Evolutionary conservation across 2,888 invertebrate species (phyloP).

Genomic region (Thumatha senex): DNA sequence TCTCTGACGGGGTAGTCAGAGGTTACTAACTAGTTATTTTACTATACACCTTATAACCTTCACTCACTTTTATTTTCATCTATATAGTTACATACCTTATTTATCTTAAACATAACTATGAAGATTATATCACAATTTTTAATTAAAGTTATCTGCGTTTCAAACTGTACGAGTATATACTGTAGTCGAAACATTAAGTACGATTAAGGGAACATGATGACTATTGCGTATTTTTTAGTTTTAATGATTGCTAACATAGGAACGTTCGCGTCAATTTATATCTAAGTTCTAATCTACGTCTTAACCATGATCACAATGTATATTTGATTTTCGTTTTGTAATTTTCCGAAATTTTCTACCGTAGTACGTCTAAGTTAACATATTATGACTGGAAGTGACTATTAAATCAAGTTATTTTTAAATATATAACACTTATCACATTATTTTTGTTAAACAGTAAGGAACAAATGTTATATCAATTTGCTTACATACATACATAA

Average conservation of each 20-base stretch:
- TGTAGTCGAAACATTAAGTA: constrained; percentile 70
- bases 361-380: constrained; percentile 75
- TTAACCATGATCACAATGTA: constrained; percentile 70
- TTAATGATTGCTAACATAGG: constrained; percentile 70
- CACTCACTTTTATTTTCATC: constrained; percentile 17
- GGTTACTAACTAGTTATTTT: constrained; percentile 15
- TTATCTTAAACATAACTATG: constrained; percentile 47
- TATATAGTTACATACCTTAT: constrained; percentile 52
- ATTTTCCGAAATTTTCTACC: constrained; percentile 56
- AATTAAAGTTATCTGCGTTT: constrained; percentile 58
- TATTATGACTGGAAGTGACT: constrained; percentile 84
- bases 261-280: constrained; percentile 65
- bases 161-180: constrained; percentile 44
- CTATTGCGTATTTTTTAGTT: constrained; percentile 57
- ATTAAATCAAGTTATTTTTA: constrained; percentile 71
- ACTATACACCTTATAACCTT: constrained; percentile 24
- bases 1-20: no score
- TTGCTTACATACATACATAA: constrained; percentile 45
- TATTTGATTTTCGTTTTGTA: constrained; percentile 56
- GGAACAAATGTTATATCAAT: constrained; percentile 65
- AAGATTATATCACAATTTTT: constrained; percentile 76
- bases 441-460: constrained; percentile 64
- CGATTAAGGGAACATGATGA: constrained; percentile 63
- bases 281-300: constrained; percentile 58
- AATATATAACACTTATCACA: constrained; percentile 76